phyloP scores from a whole-genome alignment of 2,888 invertebrate species.

The Esperia sulphurella region DNA sequence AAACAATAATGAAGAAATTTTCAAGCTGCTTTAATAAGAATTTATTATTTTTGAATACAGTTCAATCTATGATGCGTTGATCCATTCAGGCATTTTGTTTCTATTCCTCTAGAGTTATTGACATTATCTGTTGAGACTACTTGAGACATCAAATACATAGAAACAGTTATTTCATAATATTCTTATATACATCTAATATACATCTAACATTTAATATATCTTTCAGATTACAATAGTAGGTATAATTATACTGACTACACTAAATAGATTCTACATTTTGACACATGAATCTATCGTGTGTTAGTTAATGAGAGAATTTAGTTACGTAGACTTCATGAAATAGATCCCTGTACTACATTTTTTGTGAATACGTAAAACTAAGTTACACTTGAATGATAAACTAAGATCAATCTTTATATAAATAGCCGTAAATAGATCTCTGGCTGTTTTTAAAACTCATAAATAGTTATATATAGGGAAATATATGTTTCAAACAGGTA shows the following conservation, averaged over 20 bases:
- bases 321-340: slow-evolving; percentile 1
- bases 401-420: no score
- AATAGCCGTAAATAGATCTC: neutral
- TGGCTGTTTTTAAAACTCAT: neutral
- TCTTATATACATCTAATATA: neutral
- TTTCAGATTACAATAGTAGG: neutral
- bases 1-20: slow-evolving; percentile 27
- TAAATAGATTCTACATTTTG: no score
- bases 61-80: slow-evolving; percentile 34
- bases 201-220: slow-evolving; percentile 27
- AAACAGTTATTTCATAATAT: slow-evolving; percentile 1
- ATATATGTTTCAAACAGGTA: slow-evolving; percentile 1
- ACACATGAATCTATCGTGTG: no score
- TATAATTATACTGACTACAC: neutral
- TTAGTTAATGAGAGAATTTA: no score
- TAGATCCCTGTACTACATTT: slow-evolving; percentile 17
- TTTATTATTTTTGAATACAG: slow-evolving; percentile 29
- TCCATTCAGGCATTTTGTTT: slow-evolving; percentile 33
- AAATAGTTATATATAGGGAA: neutral
- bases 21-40: slow-evolving; percentile 46
- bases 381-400: no score
- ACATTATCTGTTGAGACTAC: neutral
- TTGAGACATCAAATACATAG: neutral
- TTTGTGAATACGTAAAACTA: neutral
- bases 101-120: slow-evolving; percentile 16